Conservation (phyloP, 2,113 vertebrate species). For the Ameiurus melas region DNA sequence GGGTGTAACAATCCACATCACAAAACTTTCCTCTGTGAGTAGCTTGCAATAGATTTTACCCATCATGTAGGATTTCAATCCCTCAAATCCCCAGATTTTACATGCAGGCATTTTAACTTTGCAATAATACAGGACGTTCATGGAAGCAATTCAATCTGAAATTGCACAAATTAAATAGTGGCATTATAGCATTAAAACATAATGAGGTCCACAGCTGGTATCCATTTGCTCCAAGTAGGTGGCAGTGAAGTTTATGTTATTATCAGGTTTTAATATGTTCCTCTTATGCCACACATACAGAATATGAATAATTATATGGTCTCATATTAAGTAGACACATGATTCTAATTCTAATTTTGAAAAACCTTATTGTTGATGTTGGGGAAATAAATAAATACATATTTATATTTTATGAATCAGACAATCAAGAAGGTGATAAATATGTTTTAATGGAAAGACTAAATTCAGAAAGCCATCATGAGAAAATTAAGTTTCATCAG, state of each 20-base stretch:
- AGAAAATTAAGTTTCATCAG: neutral
- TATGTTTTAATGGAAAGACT: neutral
- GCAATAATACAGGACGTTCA: neutral
- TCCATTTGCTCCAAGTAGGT: conserved; percentile 32
- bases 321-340: neutral
- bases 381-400: neutral
- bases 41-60: neutral
- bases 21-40: neutral
- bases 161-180: conserved; percentile 23
- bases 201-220: conserved; percentile 42
- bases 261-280: neutral
- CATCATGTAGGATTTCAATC: neutral
- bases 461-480: neutral
- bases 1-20: neutral
- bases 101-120: neutral
- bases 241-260: conserved; percentile 23
- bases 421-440: conserved; percentile 1
- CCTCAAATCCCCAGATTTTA: neutral
- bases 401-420: neutral
- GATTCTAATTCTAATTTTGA: neutral
- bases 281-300: neutral
- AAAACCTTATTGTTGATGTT: neutral
- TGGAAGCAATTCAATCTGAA: neutral
- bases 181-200: conserved; percentile 19
- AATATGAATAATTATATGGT: neutral